These are phyloP conservation scores for Prunella strophiata DNA, from an alignment of 2,797 vertebrate genomes.

Conservation along the genomic window DNA sequence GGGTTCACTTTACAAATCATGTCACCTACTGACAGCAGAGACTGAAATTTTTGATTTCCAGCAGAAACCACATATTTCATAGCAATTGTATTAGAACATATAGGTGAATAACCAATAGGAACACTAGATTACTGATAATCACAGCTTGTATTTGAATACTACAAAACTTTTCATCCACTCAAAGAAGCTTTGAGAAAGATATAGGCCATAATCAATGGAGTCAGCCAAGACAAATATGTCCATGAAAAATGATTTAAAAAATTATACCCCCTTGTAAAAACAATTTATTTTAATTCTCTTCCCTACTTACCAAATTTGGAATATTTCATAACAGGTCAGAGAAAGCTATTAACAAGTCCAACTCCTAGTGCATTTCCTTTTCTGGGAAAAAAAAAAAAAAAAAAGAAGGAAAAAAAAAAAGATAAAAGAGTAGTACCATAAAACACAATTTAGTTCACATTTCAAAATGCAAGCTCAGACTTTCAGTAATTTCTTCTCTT, in stretches of 20 bases:
- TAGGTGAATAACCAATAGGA: background rate
- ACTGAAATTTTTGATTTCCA: background rate
- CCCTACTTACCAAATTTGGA: background rate
- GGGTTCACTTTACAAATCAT: background rate
- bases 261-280: background rate
- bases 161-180: background rate
- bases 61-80: background rate
- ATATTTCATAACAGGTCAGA: background rate
- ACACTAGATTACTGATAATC: background rate
- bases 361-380: background rate
- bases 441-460: background rate
- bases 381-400: background rate
- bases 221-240: background rate
- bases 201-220: background rate
- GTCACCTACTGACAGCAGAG: background rate
- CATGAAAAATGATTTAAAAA: background rate
- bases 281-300: background rate
- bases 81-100: background rate
- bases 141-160: background rate
- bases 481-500: background rate
- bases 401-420: too few relatives aligned
- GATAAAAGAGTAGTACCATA: background rate
- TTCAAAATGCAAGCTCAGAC: background rate
- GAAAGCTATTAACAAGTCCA: background rate
- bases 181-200: background rate